Evolutionary conservation across 2,797 vertebrate species (phyloP), one percentile per base, ranked within the genome.

Genomic region (Sebastes vulpes): DNA sequence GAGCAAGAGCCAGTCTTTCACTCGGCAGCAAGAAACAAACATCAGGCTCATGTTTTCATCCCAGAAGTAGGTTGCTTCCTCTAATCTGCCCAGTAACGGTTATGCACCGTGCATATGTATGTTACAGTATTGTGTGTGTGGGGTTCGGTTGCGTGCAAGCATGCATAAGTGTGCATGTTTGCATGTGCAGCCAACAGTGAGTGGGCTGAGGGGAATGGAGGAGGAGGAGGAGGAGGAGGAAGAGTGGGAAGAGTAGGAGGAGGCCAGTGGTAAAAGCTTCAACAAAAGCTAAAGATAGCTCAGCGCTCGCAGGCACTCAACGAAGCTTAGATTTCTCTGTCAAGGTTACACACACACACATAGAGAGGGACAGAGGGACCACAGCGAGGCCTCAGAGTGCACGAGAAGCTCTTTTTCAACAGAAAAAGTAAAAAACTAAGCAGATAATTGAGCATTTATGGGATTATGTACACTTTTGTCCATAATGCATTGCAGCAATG

Each of bases 81-180:
- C 80, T 87, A 92, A 91, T 97, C 95, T 97, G 94, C 95, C 95
- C 94, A 21, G 96, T 95, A 96, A 96, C 96, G 93, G 92, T 93
- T 90, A 20, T 86, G 65, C 77, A 52, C 53, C 3, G 79, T 84
- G 82, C 81, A 71, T 79, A 64, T 86, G 85, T 78, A 82, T 77
- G 82, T 74, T 82, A 46, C 32, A 16, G 18, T 65, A 6, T n/a
- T 58, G 56, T 58, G 58, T 65, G 58, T 60, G 90, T 67, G 75
- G 21, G 70, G 58, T 78, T 69, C 23, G 74, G 81, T 71, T 72
- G 86, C 70, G 85, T 88, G 87, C 85, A 93, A 79, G 88, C 91
- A 89, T 93, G 91, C 79, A 90, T 86, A 72, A 81, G 84, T 83
- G 87, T 89, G 88, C 85, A 81, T 85, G 93, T 83, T 92, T 90